Conservation (phyloP, 2,113 vertebrate genomes). For the Leucopsar rothschildi region DNA sequence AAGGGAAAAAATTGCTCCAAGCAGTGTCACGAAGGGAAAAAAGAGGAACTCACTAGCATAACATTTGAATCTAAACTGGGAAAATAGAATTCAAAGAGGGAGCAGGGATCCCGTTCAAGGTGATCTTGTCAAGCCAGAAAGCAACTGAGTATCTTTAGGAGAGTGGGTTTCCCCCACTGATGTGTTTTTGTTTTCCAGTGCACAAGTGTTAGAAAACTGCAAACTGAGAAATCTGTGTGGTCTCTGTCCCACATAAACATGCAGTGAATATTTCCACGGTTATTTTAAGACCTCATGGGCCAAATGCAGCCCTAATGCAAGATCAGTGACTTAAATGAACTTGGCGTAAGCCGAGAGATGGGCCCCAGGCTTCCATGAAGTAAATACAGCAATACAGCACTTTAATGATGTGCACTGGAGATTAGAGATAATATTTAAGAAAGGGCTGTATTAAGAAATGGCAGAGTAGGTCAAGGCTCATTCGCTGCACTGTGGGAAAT, state of each 20-base stretch:
- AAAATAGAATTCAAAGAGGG: neutral
- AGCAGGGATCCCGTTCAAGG: fast-evolving
- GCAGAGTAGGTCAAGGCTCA: neutral
- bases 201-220: neutral
- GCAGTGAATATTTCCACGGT: neutral
- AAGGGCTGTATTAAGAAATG: neutral
- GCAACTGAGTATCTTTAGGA: fast-evolving
- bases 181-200: neutral
- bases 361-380: neutral
- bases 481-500: neutral
- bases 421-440: neutral
- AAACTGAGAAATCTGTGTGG: neutral
- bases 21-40: neutral
- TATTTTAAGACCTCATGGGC: neutral
- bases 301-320: neutral
- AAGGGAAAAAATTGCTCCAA: neutral
- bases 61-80: neutral
- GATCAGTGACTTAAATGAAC: neutral
- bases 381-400: neutral
- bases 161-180: fast-evolving
- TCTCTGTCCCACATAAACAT: neutral
- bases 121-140: neutral
- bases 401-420: neutral
- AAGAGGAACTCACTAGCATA: neutral
- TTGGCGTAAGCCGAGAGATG: fast-evolving